Percentiles rank a stretch among this genome's conserved stretches.
Conservation (phyloP, 2,113 vertebrate species). For the Urocynchramus pylzowi region DNA sequence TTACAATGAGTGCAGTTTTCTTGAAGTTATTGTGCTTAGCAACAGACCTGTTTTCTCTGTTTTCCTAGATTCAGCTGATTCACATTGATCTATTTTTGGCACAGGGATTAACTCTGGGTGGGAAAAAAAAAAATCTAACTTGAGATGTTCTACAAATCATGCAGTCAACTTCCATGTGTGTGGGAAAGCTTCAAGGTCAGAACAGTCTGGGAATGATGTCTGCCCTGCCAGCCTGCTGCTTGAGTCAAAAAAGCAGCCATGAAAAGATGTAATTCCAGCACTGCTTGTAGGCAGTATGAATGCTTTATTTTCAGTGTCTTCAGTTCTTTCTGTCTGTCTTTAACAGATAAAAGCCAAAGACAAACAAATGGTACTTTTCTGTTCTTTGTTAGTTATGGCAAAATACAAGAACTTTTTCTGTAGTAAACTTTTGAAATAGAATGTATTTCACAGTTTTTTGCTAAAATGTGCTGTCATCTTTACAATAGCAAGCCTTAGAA, state of each 20-base stretch:
- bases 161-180: background rate
- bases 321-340: background rate
- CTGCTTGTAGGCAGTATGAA: background rate
- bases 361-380: background rate
- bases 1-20: background rate
- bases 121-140: background rate
- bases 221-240: background rate
- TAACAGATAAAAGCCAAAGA: background rate
- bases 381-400: background rate
- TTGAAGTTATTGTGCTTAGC: background rate
- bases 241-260: background rate
- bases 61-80: background rate
- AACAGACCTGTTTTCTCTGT: background rate
- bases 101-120: background rate
- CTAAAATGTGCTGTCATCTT: background rate
- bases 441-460: background rate
- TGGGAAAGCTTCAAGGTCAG: constrained; percentile 11
- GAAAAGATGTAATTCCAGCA: background rate
- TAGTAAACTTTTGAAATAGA: background rate
- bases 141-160: background rate
- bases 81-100: background rate
- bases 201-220: background rate
- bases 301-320: background rate
- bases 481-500: background rate
- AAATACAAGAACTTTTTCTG: background rate